Percentiles rank a stretch among this genome's conserved stretches.
Evolutionary conservation across 2,888 invertebrate species (phyloP).

Genomic region (Caenorhabditis uteleia): DNA sequence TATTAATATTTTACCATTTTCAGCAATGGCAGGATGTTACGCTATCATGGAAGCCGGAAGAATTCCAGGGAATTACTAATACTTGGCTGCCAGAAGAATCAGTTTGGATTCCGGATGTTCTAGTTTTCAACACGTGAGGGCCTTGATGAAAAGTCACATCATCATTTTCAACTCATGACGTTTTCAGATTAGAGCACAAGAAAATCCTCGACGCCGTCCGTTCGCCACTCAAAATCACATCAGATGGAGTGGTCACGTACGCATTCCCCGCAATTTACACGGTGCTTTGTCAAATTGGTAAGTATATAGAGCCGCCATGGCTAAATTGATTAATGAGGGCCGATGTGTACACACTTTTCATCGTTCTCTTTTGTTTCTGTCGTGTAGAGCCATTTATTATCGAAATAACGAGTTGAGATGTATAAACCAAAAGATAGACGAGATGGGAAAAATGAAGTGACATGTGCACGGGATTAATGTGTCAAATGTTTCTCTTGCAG

Average conservation of each 20-base stretch:
- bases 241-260: conserved; percentile 52
- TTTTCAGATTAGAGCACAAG: conserved; percentile 54
- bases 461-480: too few species aligned
- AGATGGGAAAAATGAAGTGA: too few species aligned
- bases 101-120: conserved; percentile 87
- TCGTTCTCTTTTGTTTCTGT: too few species aligned
- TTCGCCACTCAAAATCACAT: conserved; percentile 51
- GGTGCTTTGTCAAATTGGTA: conserved; percentile 55
- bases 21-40: conserved; percentile 84
- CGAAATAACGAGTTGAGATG: background rate
- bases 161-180: background rate
- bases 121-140: conserved; percentile 86
- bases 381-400: too few species aligned
- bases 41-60: conserved; percentile 83
- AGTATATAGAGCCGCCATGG: conserved; percentile 1
- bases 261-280: conserved; percentile 60
- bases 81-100: conserved; percentile 83
- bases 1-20: background rate
- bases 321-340: background rate
- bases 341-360: too few species aligned
- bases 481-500: conserved; percentile 39
- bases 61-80: conserved; percentile 82
- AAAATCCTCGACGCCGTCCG: conserved; percentile 55
- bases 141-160: background rate
- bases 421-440: background rate